Evolutionary conservation across 2,113 vertebrate genomes (phyloP).

Genomic region (Poeciliopsis prolifica): DNA sequence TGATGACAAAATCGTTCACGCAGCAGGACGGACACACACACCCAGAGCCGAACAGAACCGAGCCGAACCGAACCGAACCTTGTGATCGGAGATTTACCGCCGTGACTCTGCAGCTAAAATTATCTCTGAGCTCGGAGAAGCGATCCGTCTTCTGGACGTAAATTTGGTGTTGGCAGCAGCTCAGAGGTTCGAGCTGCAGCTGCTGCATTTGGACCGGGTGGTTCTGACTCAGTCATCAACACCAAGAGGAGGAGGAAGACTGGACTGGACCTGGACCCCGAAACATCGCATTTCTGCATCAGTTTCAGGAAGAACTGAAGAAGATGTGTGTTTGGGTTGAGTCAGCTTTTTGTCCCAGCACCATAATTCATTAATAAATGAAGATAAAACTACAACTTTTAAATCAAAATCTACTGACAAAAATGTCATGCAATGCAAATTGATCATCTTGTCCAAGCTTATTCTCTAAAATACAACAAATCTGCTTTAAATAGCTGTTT

Average conservation of each 20-base stretch:
- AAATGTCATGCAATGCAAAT: no score
- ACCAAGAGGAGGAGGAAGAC: no score
- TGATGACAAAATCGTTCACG: neutral
- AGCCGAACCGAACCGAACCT: neutral
- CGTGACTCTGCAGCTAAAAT: slow-evolving; percentile 2
- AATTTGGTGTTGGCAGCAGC: neutral
- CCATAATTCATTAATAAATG: no score
- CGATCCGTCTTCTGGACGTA: neutral
- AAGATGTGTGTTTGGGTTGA: no score
- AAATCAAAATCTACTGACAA: no score
- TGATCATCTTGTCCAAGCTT: no score
- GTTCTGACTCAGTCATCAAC: neutral
- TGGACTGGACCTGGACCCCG: neutral
- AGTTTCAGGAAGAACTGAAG: no score
- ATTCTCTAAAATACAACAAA: no score
- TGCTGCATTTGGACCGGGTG: neutral
- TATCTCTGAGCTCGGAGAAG: neutral
- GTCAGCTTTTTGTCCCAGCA: no score
- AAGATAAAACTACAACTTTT: no score
- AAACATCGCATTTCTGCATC: neutral
- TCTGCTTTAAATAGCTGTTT: no score
- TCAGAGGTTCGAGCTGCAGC: neutral
- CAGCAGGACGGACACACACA: neutral
- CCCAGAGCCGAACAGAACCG: no score
- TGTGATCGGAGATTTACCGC: neutral